Percentiles rank a stretch among this genome's conserved stretches.
Conservation (phyloP, 2,888 invertebrate species). For the Drosophila leonis region DNA sequence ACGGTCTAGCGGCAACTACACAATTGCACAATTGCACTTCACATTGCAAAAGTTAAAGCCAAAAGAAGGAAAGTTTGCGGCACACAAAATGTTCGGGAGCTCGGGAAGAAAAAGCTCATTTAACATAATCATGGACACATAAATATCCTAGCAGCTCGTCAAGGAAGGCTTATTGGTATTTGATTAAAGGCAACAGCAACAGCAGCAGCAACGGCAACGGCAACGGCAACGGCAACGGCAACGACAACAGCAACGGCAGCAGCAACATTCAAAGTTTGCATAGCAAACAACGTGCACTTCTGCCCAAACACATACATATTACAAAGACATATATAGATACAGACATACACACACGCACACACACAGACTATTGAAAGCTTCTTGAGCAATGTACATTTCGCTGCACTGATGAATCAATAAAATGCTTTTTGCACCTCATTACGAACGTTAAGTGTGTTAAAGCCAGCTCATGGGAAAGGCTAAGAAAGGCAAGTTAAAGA, state of each 20-base stretch:
- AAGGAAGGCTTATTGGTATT: slow-evolving; percentile 60
- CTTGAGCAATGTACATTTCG: slow-evolving; percentile 18
- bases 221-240: slow-evolving; percentile 25
- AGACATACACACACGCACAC: slow-evolving; percentile 6
- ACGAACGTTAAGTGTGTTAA: slow-evolving; percentile 14
- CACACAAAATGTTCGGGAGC: background rate
- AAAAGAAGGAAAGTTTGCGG: slow-evolving; percentile 19
- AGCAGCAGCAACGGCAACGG: slow-evolving; percentile 15
- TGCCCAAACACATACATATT: slow-evolving; percentile 24
- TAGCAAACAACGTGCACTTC: slow-evolving; percentile 67
- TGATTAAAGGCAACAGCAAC: slow-evolving; percentile 55
- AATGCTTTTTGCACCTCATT: slow-evolving; percentile 36
- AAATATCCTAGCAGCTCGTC: slow-evolving; percentile 52
- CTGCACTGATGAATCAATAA: slow-evolving; percentile 49
- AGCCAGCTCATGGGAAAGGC: background rate
- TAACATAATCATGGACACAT: slow-evolving; percentile 68
- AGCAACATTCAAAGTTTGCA: slow-evolving; percentile 60
- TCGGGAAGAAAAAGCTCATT: slow-evolving; percentile 36
- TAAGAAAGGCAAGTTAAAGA: too few relatives aligned
- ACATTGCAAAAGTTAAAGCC: slow-evolving; percentile 47
- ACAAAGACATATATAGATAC: slow-evolving; percentile 12
- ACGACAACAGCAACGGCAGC: slow-evolving; percentile 29
- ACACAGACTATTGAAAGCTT: background rate
- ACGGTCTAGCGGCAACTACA: background rate
- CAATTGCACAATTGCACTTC: slow-evolving; percentile 41